These are phyloP conservation scores for Hassar affinis DNA, from an alignment of 2,113 vertebrate species.

Conservation along the genomic window DNA sequence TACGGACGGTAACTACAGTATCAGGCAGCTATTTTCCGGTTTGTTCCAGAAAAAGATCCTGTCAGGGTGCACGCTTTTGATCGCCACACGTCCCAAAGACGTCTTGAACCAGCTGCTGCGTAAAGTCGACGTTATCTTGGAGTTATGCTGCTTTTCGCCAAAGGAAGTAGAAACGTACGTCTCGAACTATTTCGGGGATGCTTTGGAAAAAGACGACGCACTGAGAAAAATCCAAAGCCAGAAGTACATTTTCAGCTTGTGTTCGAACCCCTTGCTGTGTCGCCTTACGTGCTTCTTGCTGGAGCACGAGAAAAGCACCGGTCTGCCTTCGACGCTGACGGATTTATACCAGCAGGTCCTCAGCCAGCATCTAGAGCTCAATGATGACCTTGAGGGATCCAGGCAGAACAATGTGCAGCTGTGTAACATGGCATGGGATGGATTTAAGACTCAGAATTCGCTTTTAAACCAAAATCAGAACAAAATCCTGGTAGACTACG, in stretches of 20 bases:
- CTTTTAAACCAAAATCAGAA: slow-evolving; percentile 53
- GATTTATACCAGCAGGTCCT: slow-evolving; percentile 73
- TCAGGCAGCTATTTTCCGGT: slow-evolving; percentile 76
- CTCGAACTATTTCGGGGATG: slow-evolving; percentile 69
- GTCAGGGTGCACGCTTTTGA: slow-evolving; percentile 80
- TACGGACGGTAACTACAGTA: slow-evolving; percentile 59
- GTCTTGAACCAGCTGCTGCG: slow-evolving; percentile 75
- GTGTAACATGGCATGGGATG: slow-evolving; percentile 78
- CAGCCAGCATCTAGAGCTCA: slow-evolving; percentile 51
- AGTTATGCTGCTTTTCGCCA: slow-evolving; percentile 78
- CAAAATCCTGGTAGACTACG: slow-evolving; percentile 66
- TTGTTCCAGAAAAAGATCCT: slow-evolving; percentile 84
- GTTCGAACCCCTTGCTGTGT: slow-evolving; percentile 82
- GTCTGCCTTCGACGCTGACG: slow-evolving; percentile 82
- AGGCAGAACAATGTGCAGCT: slow-evolving; percentile 60
- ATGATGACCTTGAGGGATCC: neutral
- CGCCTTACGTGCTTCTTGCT: slow-evolving; percentile 75
- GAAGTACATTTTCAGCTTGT: slow-evolving; percentile 75
- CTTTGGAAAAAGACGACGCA: slow-evolving; percentile 46
- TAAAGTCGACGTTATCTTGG: slow-evolving; percentile 78
- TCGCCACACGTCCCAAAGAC: slow-evolving; percentile 78
- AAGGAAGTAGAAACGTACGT: slow-evolving; percentile 75
- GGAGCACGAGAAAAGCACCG: slow-evolving; percentile 56
- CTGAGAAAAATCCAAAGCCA: slow-evolving; percentile 63
- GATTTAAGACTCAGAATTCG: slow-evolving; percentile 71